Evolutionary conservation across 1,140 invertebrate genomes (phyloP), one percentile per base, ranked within the genome.

Genomic region (Zaprionus lachaisei): DNA sequence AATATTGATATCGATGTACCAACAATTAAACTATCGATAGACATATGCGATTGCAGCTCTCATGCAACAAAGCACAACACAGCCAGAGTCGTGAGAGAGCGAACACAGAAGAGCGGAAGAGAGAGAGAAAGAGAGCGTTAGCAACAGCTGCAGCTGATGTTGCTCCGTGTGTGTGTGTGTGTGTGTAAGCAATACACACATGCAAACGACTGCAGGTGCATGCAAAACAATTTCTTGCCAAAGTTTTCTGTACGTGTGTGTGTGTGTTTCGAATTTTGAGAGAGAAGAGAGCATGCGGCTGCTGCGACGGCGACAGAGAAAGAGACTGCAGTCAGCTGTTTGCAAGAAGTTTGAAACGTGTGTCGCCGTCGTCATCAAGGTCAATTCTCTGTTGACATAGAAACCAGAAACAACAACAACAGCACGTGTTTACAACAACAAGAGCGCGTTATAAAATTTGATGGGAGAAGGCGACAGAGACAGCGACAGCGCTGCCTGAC

Each of bases 381-480:
- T 91, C 81, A 90, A 77, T 85, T 72, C 60, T 72, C 63, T 84
- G 85, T 90, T 90, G 84, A 89, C 84, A 89, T 89, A 90, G 85
- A 90, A 89, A 90, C 85, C 78, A 79, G 72, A 47, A 73, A 64
- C 64, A 62, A 31, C 24, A 64, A 60, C 22, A 66, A 44, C 31
- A 67, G 54, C 65, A 72, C 70, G 63, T 77, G 58, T 56, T 62
- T 68, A 58, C 26, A 79, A 69, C 38, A 63, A 34, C 31, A 34
- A 34, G 31, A 73, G 22, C 62, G 20, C 65, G 41, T 60, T 83
- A 65, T 63, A 65, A 58, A 67, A 67, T 63, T 71, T 66, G 51
- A 79, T 75, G 57, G 41, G n/a, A 17, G 15, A 6, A 26, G 24
- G 24, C 24, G 24, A 5, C 12, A 38, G 12, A 5, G n/a, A n/a